Evolutionary conservation across 2,888 invertebrate species (phyloP).

Genomic region (Torymus auratus): DNA sequence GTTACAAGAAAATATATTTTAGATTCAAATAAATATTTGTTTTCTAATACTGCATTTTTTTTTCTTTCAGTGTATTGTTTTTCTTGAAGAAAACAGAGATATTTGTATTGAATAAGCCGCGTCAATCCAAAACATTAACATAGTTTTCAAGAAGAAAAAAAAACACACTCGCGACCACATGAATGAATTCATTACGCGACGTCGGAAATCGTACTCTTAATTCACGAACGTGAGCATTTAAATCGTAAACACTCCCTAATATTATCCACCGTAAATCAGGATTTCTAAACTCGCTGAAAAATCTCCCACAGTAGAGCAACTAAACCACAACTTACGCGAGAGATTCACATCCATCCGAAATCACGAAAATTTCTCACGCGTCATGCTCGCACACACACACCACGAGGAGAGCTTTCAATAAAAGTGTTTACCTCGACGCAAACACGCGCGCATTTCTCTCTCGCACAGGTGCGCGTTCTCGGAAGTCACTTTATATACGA

Average conservation of each 20-base stretch:
- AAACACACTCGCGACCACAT: no score
- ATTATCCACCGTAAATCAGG: constrained; percentile 14
- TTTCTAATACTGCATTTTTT: no score
- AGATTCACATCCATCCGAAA: neutral
- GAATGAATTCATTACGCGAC: constrained; percentile 13
- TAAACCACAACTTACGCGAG: neutral
- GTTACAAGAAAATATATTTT: no score
- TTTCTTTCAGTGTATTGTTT: no score
- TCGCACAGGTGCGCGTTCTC: no score
- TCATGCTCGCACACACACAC: neutral
- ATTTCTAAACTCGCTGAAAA: constrained; percentile 28
- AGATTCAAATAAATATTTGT: no score
- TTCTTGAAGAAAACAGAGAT: no score
- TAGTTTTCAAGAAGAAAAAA: no score
- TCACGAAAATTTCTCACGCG: constrained; percentile 35
- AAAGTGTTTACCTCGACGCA: constrained; percentile 13
- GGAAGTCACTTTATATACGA: neutral
- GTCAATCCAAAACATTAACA: no score
- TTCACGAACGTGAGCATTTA: constrained; percentile 2
- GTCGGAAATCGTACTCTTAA: neutral
- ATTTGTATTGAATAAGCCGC: no score
- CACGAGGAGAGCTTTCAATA: constrained; percentile 13
- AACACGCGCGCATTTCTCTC: neutral
- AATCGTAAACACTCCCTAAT: constrained; percentile 28
- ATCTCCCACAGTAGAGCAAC: neutral